phyloP scores from a whole-genome alignment of 2,888 invertebrate species.

The Taphrorychus bicolor region DNA sequence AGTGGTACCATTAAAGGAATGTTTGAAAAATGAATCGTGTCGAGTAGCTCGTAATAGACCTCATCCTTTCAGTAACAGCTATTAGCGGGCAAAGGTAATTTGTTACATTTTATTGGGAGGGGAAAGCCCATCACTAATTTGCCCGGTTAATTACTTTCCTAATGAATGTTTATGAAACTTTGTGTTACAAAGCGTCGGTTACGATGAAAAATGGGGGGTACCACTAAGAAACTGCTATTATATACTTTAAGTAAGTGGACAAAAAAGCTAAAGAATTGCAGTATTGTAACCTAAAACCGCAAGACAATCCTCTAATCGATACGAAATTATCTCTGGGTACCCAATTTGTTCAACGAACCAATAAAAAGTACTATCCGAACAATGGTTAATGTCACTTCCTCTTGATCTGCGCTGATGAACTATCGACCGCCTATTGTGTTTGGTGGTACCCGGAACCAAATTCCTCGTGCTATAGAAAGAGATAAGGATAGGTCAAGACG shows the following conservation, averaged over 20 bases:
- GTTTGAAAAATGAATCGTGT: neutral
- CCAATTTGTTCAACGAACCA: constrained; percentile 15
- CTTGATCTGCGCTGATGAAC: constrained; percentile 21
- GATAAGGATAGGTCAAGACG: neutral
- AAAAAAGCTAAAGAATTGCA: no score
- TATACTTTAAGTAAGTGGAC: neutral
- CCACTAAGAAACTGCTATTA: neutral
- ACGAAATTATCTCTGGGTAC: neutral
- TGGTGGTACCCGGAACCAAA: constrained; percentile 16
- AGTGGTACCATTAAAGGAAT: neutral
- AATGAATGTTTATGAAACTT: no score
- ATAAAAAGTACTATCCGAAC: neutral
- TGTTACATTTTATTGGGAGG: neutral
- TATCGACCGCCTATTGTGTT: constrained; percentile 23
- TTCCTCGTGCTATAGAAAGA: constrained; percentile 17
- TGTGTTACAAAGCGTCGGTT: no score
- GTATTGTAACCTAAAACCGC: neutral
- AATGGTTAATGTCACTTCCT: constrained; percentile 25
- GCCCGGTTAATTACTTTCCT: no score
- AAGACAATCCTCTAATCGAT: neutral
- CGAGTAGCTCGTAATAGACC: neutral
- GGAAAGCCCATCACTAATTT: no score
- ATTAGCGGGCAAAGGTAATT: neutral
- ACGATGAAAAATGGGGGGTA: no score
- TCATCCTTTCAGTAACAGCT: neutral